A percentile compares a stretch with the other conserved stretches of the same genome.
These are phyloP conservation scores for Athene noctua DNA, from an alignment of 2,113 vertebrate species.

Conservation along the genomic window DNA sequence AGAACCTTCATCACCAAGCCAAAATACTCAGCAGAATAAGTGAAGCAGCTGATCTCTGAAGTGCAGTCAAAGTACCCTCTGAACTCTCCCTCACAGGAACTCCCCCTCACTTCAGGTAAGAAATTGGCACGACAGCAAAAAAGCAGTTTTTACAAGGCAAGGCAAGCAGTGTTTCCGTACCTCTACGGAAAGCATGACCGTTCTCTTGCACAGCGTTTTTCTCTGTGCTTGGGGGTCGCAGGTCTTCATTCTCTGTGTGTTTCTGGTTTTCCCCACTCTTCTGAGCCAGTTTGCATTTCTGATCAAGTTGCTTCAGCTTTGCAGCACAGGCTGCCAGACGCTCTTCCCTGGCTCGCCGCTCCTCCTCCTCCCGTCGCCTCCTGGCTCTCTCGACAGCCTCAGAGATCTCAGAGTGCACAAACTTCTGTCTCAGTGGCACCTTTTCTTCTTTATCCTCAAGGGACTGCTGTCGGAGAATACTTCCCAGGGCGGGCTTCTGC, in stretches of 20 bases:
- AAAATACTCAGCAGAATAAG: background rate
- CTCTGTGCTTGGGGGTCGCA: slow-evolving; percentile 74
- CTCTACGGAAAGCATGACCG: slow-evolving; percentile 79
- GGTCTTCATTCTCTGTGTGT: slow-evolving; percentile 73
- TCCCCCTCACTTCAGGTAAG: background rate
- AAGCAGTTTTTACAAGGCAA: background rate
- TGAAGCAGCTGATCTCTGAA: background rate
- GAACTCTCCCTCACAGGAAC: background rate
- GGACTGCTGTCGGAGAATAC: slow-evolving; percentile 75
- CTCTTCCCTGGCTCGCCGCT: slow-evolving; percentile 90
- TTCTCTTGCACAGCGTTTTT: slow-evolving; percentile 76
- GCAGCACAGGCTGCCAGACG: slow-evolving; percentile 92
- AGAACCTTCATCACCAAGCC: background rate
- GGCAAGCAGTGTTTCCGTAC: slow-evolving; percentile 49
- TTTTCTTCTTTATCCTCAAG: slow-evolving; percentile 88
- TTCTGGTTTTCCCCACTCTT: slow-evolving; percentile 77
- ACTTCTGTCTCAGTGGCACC: slow-evolving; percentile 83
- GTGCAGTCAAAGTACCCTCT: background rate
- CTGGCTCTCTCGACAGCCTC: slow-evolving; percentile 94
- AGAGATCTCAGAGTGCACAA: slow-evolving; percentile 87
- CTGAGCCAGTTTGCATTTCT: slow-evolving; percentile 86
- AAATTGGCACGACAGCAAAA: background rate
- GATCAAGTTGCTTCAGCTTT: slow-evolving; percentile 95
- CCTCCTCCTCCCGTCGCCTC: slow-evolving; percentile 90
- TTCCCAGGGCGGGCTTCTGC: slow-evolving; percentile 72